A percentile compares a stretch with the other conserved stretches of the same genome.
phyloP scores from a whole-genome alignment of 2,888 invertebrate species.

The Scaeva pyrastri region DNA sequence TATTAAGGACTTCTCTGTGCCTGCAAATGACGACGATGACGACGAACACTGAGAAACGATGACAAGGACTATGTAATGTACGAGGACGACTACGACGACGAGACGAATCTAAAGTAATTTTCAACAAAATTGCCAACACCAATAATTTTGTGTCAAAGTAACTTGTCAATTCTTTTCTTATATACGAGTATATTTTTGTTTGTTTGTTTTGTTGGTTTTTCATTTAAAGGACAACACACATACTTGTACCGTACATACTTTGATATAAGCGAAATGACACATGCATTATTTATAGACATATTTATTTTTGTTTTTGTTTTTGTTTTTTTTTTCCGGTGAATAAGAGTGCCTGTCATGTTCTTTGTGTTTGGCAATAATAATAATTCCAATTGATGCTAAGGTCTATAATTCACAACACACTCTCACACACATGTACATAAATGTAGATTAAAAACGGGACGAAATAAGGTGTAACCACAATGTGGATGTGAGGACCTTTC shows the following conservation, averaged over 20 bases:
- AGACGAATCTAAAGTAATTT: slow-evolving; percentile 65
- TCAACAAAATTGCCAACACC: slow-evolving; percentile 67
- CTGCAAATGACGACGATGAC: neutral
- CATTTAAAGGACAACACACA: neutral
- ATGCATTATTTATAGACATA: slow-evolving; percentile 62
- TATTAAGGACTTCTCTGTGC: slow-evolving; percentile 2
- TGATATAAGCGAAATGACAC: slow-evolving; percentile 57
- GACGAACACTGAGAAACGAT: neutral
- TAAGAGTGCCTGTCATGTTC: slow-evolving; percentile 25
- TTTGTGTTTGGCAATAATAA: slow-evolving; percentile 19
- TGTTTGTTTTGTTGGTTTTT: neutral
- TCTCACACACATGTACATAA: too few species aligned
- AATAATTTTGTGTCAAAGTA: slow-evolving; percentile 69
- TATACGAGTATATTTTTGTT: neutral
- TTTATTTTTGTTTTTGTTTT: slow-evolving; percentile 28
- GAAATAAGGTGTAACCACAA: neutral
- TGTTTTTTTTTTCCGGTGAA: slow-evolving; percentile 36
- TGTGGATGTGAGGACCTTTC: neutral
- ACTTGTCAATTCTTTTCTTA: slow-evolving; percentile 53
- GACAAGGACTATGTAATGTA: neutral
- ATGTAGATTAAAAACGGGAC: slow-evolving; percentile 8
- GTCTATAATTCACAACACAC: neutral
- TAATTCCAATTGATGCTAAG: slow-evolving; percentile 56
- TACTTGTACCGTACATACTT: neutral
- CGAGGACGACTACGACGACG: neutral